Conservation (phyloP, 2,113 vertebrate genomes). For the Drymodes brunneopygia region DNA sequence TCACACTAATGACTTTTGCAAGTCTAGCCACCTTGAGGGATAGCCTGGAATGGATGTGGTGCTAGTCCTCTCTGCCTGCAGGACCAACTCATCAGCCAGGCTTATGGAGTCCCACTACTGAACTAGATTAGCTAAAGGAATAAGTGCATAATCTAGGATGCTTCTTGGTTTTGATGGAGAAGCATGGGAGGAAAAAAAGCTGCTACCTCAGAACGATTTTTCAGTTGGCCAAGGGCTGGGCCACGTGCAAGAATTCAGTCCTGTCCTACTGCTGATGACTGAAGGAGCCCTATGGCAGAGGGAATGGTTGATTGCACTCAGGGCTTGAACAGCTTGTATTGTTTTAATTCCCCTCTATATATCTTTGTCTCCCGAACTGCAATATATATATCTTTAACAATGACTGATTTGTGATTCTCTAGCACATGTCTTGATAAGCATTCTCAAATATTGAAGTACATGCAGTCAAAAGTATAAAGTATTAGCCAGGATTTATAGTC, state of each 20-base stretch:
- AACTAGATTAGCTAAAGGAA: neutral
- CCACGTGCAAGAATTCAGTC: neutral
- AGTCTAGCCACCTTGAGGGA: accelerated
- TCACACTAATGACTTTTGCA: neutral
- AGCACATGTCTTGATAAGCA: neutral
- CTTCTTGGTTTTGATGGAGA: neutral
- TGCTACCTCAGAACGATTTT: neutral
- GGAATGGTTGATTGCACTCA: neutral
- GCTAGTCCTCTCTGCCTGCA: neutral
- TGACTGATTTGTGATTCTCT: neutral
- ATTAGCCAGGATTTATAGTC: neutral
- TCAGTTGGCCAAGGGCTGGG: neutral
- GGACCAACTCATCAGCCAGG: neutral
- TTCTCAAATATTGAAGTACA: neutral
- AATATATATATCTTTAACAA: neutral
- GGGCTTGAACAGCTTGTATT: neutral
- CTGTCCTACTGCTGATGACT: neutral
- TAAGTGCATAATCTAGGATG: neutral
- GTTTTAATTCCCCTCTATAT: neutral
- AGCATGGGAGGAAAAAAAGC: neutral
- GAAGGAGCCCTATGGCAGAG: neutral
- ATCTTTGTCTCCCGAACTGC: neutral
- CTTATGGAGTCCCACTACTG: neutral
- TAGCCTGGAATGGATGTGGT: accelerated
- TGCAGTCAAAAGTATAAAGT: neutral